phyloP scores from a whole-genome alignment of 2,113 vertebrate genomes.

The Sturnira hondurensis region DNA sequence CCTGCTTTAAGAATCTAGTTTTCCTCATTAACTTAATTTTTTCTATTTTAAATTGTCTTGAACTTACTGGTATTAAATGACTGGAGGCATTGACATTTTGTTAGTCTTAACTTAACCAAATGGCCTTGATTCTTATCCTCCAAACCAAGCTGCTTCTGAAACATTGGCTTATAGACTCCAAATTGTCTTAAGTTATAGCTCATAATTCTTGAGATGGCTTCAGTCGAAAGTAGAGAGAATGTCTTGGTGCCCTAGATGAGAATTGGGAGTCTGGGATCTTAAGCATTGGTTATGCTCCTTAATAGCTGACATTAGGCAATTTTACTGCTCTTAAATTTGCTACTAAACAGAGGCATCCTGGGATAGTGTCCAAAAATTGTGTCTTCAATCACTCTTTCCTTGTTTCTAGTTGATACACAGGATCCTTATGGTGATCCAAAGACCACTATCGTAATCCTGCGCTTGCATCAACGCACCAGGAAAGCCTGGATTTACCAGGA shows the following conservation, averaged over 20 bases:
- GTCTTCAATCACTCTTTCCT: not conserved
- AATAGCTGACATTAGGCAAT: not conserved
- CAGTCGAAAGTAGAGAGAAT: not conserved
- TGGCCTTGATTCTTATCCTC: not conserved
- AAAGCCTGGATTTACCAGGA: not conserved
- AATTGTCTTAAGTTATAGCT: not conserved
- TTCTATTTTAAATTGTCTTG: not conserved
- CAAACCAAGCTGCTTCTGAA: not conserved
- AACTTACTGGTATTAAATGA: not conserved
- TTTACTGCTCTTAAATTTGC: not conserved
- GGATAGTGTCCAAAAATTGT: not conserved
- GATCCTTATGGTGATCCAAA: not conserved
- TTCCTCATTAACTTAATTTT: not conserved
- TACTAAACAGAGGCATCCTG: not conserved
- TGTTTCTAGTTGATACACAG: not conserved
- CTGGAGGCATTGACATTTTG: not conserved
- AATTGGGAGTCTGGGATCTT: not conserved
- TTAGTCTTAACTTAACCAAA: conserved; percentile 2
- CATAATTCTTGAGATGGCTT: not conserved
- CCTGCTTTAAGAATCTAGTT: not conserved
- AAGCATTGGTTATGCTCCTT: not conserved
- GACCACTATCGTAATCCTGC: not conserved
- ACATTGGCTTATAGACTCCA: not conserved
- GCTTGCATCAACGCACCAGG: not conserved
- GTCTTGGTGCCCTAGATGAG: not conserved